A percentile compares a stretch with the other conserved stretches of the same genome.
phyloP scores from a whole-genome alignment of 2,113 vertebrate species.

The Tetrao urogallus region DNA sequence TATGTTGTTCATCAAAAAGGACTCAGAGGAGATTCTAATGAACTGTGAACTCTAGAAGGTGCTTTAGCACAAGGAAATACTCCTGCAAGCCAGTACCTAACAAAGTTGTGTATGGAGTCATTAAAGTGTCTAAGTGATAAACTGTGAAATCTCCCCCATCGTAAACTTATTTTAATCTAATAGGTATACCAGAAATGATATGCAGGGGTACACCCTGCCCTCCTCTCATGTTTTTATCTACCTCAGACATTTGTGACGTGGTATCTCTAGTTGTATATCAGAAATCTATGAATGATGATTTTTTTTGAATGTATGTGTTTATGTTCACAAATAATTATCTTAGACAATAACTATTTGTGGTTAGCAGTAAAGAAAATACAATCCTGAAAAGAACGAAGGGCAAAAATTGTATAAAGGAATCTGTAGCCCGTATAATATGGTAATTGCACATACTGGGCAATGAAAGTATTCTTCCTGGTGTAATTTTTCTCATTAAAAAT shows the following conservation, averaged over 20 bases:
- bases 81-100: background rate
- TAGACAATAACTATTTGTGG: background rate
- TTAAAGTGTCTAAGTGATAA: rapidly evolving
- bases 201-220: background rate
- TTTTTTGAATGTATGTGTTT: background rate
- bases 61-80: background rate
- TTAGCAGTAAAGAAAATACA: background rate
- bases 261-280: background rate
- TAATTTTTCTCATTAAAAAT: background rate
- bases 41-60: background rate
- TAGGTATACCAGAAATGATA: background rate
- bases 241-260: background rate
- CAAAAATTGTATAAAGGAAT: background rate
- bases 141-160: background rate
- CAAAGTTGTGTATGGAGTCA: rapidly evolving
- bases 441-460: background rate
- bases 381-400: background rate
- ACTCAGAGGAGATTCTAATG: background rate
- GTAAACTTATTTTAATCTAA: background rate
- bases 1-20: background rate
- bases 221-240: background rate
- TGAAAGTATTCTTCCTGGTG: rapidly evolving
- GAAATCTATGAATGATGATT: rapidly evolving
- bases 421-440: background rate
- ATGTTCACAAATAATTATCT: background rate